Conservation (phyloP, 2,797 vertebrate species). For the Hapalemur alaotrensis region DNA sequence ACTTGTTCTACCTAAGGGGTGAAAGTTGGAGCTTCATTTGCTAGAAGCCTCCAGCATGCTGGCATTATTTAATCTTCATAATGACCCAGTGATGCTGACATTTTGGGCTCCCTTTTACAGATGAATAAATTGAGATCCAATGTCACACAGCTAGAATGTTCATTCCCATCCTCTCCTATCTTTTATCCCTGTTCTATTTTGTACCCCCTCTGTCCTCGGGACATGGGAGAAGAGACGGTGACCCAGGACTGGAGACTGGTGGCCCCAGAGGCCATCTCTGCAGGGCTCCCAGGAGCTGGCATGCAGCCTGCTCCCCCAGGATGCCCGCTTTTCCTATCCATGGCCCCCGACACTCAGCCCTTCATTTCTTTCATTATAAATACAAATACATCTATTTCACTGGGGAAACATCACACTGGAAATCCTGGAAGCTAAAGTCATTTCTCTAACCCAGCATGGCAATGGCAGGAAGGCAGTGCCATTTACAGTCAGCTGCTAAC, state of each 20-base stretch:
- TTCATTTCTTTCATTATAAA: not conserved
- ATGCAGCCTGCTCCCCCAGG: not conserved
- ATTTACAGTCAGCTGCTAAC: not conserved
- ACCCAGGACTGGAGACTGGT: not conserved
- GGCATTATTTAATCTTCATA: not conserved
- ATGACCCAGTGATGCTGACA: not conserved
- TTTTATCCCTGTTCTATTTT: not conserved
- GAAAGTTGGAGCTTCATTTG: not conserved
- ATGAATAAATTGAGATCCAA: not conserved
- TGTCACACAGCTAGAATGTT: not conserved
- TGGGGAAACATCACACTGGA: slow-evolving; percentile 15
- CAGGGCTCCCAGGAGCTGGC: not conserved
- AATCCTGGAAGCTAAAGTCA: slow-evolving; percentile 37
- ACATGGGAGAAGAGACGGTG: not conserved
- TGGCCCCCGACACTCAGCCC: not conserved
- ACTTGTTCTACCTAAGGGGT: not conserved
- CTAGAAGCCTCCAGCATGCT: not conserved
- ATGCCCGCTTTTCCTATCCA: not conserved
- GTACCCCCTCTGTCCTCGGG: not conserved
- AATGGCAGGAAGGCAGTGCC: not conserved
- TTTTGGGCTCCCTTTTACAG: not conserved
- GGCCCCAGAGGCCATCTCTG: not conserved
- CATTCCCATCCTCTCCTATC: not conserved
- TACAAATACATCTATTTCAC: not conserved
- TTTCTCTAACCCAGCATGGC: slow-evolving; percentile 19